Evolutionary conservation across 2,113 vertebrate genomes (phyloP), one percentile per base, ranked within the genome.

Genomic region (Python bivittatus): DNA sequence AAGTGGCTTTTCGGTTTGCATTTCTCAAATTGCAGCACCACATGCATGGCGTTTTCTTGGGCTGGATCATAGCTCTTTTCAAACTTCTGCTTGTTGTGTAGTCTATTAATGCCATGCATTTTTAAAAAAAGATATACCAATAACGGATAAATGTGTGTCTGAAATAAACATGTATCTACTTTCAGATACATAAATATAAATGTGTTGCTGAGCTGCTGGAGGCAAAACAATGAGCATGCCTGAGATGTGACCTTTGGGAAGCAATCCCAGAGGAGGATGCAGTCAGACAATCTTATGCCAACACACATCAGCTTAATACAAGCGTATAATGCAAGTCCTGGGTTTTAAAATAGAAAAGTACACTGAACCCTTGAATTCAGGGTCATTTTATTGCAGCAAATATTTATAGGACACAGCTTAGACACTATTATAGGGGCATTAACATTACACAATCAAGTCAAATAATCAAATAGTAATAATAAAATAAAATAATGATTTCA

Each of bases 241-340:
- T 89, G 91, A 92, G 88, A 92, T 92, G 57, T 92, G 91, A 92
- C 91, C 91, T 92, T 92, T 92, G 88, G 85, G 88, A 92, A 92
- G 79, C 79, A 42, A 57, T 89, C 91, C n/a, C 88, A 44, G n/a
- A 56, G 57, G 91, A 85, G 57, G 53, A 9, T 84, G 44, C 29
- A 64, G 91, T 92, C 88, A 92, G 84, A 54, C 91, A 89, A 92
- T 92, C 68, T 83, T 58, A 27, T n/a, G 42, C n/a, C 57, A 3
- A 89, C 57, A 25, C 79, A 92, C 44, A 54, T 54, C 87, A 92
- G 33, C 91, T 54, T 92, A 89, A 89, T 85, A 53, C n/a, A 89
- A 56, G 79, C 1, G 89, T 64, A 89, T 64, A 89, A 85, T 92
- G 91, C 57, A 85, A 8, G 79, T 13, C 38, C 79, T 58, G 64